Evolutionary conservation across 1,140 invertebrate species (phyloP).

Genomic region (Batillaria attramentaria): DNA sequence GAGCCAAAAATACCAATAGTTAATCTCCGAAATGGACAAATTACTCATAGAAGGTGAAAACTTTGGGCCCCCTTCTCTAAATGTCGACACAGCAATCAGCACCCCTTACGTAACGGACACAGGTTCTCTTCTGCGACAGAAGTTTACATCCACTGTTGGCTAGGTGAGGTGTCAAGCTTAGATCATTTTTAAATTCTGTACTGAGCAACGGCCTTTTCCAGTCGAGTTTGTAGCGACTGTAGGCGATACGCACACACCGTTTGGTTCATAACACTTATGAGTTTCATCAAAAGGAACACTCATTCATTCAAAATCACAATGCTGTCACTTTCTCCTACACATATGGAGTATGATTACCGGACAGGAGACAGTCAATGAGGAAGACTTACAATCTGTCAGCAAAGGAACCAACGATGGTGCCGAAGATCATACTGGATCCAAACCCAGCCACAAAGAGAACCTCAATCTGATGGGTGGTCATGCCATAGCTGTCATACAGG

Average conservation of each 20-base stretch:
- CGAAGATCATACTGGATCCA: constrained; percentile 79
- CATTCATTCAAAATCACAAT: neutral
- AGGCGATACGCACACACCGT: too few relatives aligned
- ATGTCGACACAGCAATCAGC: too few relatives aligned
- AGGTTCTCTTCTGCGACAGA: too few relatives aligned
- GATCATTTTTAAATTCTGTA: too few relatives aligned
- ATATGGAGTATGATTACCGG: neutral
- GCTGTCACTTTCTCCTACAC: neutral
- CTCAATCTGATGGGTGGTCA: constrained; percentile 77
- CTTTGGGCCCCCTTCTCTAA: too few relatives aligned
- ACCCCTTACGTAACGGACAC: too few relatives aligned
- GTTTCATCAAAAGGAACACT: neutral
- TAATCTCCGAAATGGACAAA: neutral
- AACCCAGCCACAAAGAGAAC: constrained; percentile 81
- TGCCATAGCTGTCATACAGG: constrained; percentile 80
- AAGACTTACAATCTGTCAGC: constrained; percentile 77
- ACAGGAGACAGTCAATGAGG: neutral
- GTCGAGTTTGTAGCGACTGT: too few relatives aligned
- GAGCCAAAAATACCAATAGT: neutral
- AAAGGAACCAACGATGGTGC: constrained; percentile 78
- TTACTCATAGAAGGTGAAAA: too few relatives aligned
- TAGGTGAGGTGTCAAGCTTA: too few relatives aligned
- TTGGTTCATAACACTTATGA: too few relatives aligned
- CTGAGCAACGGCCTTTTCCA: too few relatives aligned
- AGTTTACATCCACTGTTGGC: too few relatives aligned